These are phyloP conservation scores for Lacanobia wlatinum DNA, from an alignment of 2,888 invertebrate species.

Conservation along the genomic window DNA sequence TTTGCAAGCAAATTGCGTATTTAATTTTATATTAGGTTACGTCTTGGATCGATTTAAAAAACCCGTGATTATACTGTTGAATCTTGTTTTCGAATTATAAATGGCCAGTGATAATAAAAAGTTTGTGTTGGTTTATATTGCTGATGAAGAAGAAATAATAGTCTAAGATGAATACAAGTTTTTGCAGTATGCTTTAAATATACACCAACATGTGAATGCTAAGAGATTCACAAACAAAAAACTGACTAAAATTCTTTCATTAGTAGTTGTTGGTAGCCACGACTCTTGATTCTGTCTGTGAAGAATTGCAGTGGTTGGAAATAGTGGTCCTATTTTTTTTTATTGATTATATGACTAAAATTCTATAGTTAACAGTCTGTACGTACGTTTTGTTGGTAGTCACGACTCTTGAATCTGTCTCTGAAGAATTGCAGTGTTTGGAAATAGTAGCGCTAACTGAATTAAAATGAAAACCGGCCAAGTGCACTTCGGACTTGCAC, in stretches of 20 bases:
- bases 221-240: background rate
- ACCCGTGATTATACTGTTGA: conserved; percentile 50
- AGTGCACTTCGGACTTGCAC: background rate
- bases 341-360: too few relatives aligned
- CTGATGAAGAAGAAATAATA: conserved; percentile 20
- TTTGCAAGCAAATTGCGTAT: conserved; percentile 77
- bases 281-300: too few relatives aligned
- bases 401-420: too few relatives aligned
- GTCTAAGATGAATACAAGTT: background rate
- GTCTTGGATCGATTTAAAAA: conserved; percentile 58
- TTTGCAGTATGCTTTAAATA: conserved; percentile 12
- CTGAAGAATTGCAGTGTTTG: too few relatives aligned
- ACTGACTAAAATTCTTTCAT: too few relatives aligned
- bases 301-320: too few relatives aligned
- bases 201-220: background rate
- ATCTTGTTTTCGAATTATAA: conserved; percentile 37
- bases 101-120: conserved; percentile 46
- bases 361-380: too few relatives aligned
- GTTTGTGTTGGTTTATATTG: conserved; percentile 30
- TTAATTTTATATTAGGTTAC: conserved; percentile 73
- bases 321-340: too few relatives aligned
- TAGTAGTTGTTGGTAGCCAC: too few relatives aligned
- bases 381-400: too few relatives aligned
- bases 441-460: too few relatives aligned
- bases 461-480: too few relatives aligned